phyloP scores from a whole-genome alignment of 1,140 invertebrate species.

The Diorhabda carinulata region DNA sequence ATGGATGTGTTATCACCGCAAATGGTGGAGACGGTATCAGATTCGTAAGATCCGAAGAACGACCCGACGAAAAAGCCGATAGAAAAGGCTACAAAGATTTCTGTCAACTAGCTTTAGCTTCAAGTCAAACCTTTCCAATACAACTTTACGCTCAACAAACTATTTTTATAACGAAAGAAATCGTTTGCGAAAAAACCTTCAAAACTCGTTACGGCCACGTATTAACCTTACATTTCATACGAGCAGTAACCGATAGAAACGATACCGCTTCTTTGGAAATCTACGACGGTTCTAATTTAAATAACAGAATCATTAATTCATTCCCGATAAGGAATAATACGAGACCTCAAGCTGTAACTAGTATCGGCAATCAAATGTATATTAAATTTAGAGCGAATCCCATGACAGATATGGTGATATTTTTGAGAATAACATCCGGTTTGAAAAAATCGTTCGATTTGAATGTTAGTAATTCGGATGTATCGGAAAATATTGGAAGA shows the following conservation, averaged over 20 bases:
- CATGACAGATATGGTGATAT: constrained; percentile 65
- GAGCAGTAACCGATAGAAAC: constrained; percentile 69
- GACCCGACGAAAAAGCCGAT: constrained; percentile 65
- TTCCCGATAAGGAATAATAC: constrained; percentile 74
- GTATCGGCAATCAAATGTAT: constrained; percentile 70
- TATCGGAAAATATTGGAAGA: constrained; percentile 87
- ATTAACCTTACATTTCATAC: constrained; percentile 77
- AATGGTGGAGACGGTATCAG: constrained; percentile 85
- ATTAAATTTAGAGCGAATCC: constrained; percentile 69
- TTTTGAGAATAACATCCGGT: constrained; percentile 72
- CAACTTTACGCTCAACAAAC: constrained; percentile 73
- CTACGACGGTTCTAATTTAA: constrained; percentile 69
- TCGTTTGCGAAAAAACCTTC: constrained; percentile 73
- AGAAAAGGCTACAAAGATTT: constrained; percentile 69
- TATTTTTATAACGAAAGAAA: constrained; percentile 60
- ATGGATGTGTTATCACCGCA: constrained; percentile 67
- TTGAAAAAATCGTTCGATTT: constrained; percentile 81
- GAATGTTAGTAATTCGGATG: constrained; percentile 77
- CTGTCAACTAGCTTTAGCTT: constrained; percentile 75
- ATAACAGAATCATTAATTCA: constrained; percentile 64
- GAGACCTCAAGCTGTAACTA: constrained; percentile 78
- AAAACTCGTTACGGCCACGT: constrained; percentile 71
- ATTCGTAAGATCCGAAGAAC: constrained; percentile 75
- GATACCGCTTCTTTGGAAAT: constrained; percentile 69
- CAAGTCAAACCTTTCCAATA: constrained; percentile 78